phyloP scores from a whole-genome alignment of 2,888 invertebrate genomes.

The Digitonthophagus gazella region DNA sequence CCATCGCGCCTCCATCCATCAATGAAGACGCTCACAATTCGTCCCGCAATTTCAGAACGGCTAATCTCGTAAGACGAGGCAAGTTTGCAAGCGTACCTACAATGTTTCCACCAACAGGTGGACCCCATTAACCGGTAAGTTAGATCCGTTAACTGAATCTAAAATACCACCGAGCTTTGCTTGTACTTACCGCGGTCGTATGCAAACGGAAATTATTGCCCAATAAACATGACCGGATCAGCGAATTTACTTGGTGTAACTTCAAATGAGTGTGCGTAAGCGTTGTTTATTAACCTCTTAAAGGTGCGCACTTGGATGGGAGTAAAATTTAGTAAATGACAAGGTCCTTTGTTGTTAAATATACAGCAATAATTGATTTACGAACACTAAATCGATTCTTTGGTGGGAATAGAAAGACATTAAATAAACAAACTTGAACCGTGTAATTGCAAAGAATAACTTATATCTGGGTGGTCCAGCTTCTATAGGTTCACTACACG shows the following conservation, averaged over 20 bases:
- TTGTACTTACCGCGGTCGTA: constrained; percentile 5
- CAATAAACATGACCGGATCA: constrained; percentile 6
- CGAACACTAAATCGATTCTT: neutral
- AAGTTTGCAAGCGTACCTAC: neutral
- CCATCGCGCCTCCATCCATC: constrained; percentile 44
- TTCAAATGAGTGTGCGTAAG: constrained; percentile 16
- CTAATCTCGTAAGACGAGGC: neutral
- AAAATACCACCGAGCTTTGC: neutral
- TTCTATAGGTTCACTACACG: neutral
- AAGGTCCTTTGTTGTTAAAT: constrained; percentile 14
- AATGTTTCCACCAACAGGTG: neutral
- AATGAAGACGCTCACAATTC: constrained; percentile 27
- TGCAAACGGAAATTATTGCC: constrained; percentile 5
- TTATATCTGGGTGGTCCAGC: neutral
- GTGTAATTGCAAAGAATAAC: neutral
- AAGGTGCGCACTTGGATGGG: neutral
- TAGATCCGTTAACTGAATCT: neutral
- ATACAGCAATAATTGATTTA: neutral
- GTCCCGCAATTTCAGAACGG: neutral
- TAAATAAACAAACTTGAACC: no score
- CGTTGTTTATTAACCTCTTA: constrained; percentile 16
- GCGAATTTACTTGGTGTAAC: constrained; percentile 16
- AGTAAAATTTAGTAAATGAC: constrained; percentile 21
- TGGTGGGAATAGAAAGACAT: neutral
- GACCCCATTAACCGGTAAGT: neutral